Evolutionary conservation across 2,113 vertebrate genomes (phyloP).

Genomic region (Panthera tigris): DNA sequence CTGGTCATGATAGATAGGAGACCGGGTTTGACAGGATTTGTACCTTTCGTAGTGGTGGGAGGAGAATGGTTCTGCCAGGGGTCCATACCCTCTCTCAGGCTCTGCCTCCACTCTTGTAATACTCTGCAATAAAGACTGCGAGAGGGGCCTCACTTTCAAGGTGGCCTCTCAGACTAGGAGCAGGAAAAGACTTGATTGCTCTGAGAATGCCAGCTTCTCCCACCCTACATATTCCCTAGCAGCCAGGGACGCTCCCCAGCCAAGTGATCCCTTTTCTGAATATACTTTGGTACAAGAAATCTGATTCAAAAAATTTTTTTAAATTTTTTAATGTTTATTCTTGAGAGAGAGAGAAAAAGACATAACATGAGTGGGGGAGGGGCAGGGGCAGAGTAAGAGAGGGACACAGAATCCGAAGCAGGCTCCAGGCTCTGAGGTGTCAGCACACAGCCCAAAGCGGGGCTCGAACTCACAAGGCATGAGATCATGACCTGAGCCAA

Average conservation of each 20-base stretch:
- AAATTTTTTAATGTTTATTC: too few species aligned
- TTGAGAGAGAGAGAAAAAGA: too few species aligned
- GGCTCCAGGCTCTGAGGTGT: too few species aligned
- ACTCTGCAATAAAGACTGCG: background rate
- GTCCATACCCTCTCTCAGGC: background rate
- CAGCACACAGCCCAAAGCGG: too few species aligned
- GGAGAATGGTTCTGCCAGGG: accelerated
- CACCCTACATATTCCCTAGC: background rate
- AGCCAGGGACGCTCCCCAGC: background rate
- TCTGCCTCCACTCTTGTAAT: too few species aligned
- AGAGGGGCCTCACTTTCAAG: background rate
- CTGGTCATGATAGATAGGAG: background rate
- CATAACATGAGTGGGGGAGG: too few species aligned
- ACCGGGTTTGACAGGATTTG: too few species aligned
- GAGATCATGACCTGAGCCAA: too few species aligned
- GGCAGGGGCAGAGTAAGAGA: too few species aligned
- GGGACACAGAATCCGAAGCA: too few species aligned
- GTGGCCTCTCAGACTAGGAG: background rate
- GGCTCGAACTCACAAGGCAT: too few species aligned
- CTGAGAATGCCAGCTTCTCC: background rate
- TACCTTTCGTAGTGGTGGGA: background rate
- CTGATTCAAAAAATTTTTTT: background rate
- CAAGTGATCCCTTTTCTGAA: background rate
- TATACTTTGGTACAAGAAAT: background rate
- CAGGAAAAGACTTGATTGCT: background rate